Evolutionary conservation across 2,113 vertebrate genomes (phyloP).

Genomic region (Oplegnathus fasciatus): DNA sequence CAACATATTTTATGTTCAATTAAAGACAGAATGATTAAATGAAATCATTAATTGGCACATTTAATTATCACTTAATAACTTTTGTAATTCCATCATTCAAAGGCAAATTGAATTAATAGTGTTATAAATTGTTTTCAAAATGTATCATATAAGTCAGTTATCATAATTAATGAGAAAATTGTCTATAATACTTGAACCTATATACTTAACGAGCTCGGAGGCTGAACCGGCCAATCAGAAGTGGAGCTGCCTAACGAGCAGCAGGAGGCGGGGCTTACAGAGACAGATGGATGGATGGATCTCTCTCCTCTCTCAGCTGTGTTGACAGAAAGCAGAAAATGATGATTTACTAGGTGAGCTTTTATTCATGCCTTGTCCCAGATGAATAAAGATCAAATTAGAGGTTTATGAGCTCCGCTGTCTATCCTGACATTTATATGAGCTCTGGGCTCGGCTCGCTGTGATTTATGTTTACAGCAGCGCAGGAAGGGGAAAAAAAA

Average conservation of each 20-base stretch:
- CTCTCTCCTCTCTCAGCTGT: neutral
- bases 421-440: conserved; percentile 82
- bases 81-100: neutral
- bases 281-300: conserved; percentile 14
- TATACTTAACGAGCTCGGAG: neutral
- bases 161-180: neutral
- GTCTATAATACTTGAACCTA: neutral
- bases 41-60: neutral
- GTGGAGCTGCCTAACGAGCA: conserved; percentile 33
- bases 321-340: conserved; percentile 75
- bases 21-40: conserved; percentile 3
- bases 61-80: conserved; percentile 6
- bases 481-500: conserved; percentile 30
- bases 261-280: conserved; percentile 23
- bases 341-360: conserved; percentile 76
- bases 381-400: conserved; percentile 84
- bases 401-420: conserved; percentile 82
- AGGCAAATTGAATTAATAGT: conserved; percentile 1
- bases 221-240: conserved; percentile 51
- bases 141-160: neutral
- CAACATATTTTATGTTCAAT: neutral
- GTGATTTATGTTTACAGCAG: conserved; percentile 80
- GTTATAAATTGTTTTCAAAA: conserved; percentile 6
- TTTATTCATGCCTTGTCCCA: conserved; percentile 78
- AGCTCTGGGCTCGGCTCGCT: conserved; percentile 63